These are phyloP conservation scores for Heliconius charithonia DNA, from an alignment of 2,888 invertebrate species.

Conservation along the genomic window DNA sequence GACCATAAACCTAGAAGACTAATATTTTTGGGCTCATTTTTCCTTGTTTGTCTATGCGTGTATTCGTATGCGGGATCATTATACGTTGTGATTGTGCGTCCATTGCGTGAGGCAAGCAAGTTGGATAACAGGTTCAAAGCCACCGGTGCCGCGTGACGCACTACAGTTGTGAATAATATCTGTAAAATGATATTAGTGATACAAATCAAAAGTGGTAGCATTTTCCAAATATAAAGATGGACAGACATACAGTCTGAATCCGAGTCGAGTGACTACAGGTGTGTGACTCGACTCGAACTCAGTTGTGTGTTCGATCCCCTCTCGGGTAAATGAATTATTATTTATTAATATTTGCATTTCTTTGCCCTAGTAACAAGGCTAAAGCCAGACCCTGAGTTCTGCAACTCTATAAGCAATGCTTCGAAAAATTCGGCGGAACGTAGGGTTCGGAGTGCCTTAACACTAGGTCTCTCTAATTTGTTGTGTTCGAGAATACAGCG, in stretches of 20 bases:
- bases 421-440: neutral
- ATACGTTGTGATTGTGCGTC: slow-evolving; percentile 51
- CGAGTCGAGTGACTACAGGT: no score
- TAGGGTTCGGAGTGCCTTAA: neutral
- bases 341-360: no score
- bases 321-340: no score
- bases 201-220: neutral
- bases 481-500: neutral
- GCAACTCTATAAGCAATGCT: no score
- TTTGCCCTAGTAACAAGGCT: no score
- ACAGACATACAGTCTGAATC: no score
- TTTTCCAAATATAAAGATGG: no score
- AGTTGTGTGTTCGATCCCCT: no score
- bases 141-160: slow-evolving; percentile 81
- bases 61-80: slow-evolving; percentile 54
- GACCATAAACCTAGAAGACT: slow-evolving; percentile 6
- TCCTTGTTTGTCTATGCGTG: no score
- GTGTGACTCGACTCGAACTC: no score
- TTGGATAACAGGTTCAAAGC: slow-evolving; percentile 80
- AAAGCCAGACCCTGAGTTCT: no score
- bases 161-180: slow-evolving; percentile 78
- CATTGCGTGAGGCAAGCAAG: slow-evolving; percentile 56
- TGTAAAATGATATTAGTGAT: slow-evolving; percentile 45
- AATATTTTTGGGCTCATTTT: slow-evolving; percentile 50
- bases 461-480: neutral